Conservation (phyloP, 2,797 vertebrate species). For the Melanitta fusca region DNA sequence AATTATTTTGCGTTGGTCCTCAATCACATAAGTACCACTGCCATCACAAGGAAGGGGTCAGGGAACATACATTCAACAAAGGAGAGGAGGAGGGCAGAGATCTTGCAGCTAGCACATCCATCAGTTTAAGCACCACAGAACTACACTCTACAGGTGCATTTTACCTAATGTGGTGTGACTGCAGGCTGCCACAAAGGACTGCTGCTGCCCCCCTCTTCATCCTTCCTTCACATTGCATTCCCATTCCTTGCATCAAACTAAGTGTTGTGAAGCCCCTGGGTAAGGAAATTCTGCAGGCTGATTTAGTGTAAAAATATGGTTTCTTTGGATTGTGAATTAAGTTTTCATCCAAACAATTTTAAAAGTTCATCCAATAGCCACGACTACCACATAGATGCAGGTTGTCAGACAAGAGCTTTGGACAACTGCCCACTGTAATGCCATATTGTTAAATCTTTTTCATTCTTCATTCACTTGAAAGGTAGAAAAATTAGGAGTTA, state of each 20-base stretch:
- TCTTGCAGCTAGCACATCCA: accelerated
- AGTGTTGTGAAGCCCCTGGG: accelerated
- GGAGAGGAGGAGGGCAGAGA: neutral
- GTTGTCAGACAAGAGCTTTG: neutral
- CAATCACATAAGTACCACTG: neutral
- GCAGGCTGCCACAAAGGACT: neutral
- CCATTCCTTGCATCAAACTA: neutral
- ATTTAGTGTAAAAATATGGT: neutral
- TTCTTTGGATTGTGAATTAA: neutral
- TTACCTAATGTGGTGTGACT: neutral
- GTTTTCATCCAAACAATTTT: neutral
- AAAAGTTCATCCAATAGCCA: neutral
- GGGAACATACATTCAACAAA: neutral
- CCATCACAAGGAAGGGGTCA: neutral
- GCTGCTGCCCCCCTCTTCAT: neutral
- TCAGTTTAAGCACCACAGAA: neutral
- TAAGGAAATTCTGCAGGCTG: neutral
- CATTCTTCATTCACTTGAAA: neutral
- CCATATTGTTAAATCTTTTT: neutral
- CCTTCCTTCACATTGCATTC: neutral
- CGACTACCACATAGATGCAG: neutral
- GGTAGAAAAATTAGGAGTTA: neutral
- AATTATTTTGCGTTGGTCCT: neutral
- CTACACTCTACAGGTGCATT: neutral
- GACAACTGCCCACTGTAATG: neutral